Evolutionary conservation across 2,797 vertebrate species (phyloP).

Genomic region (Synanceia verrucosa): DNA sequence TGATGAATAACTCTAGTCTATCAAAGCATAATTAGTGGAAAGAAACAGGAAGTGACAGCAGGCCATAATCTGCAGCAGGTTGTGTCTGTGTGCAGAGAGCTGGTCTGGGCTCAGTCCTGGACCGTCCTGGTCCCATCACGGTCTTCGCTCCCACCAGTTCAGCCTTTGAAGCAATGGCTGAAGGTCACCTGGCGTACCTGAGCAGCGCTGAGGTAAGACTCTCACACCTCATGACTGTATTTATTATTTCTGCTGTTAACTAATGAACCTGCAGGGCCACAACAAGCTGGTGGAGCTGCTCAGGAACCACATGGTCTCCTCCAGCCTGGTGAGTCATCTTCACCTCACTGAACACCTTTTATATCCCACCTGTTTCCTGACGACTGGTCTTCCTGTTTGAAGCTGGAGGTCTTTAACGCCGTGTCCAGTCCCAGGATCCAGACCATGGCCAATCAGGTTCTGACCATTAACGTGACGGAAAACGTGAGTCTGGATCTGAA

Average conservation of each 20-base stretch:
- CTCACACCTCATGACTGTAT: background rate
- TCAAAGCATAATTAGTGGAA: too few species aligned
- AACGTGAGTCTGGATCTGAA: slow-evolving; percentile 55
- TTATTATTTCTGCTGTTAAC: too few species aligned
- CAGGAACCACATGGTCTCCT: slow-evolving; percentile 87
- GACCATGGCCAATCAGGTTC: slow-evolving; percentile 88
- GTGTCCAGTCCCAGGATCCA: slow-evolving; percentile 76
- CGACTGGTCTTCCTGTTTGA: background rate
- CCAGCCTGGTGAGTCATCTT: slow-evolving; percentile 76
- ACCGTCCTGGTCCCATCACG: slow-evolving; percentile 82
- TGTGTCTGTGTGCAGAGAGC: slow-evolving; percentile 77
- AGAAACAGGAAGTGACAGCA: too few species aligned
- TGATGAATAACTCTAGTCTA: too few species aligned
- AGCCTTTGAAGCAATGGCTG: slow-evolving; percentile 81
- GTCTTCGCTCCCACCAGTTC: slow-evolving; percentile 88
- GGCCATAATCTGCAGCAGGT: too few species aligned
- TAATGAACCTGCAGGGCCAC: slow-evolving; percentile 85
- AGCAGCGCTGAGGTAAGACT: slow-evolving; percentile 84
- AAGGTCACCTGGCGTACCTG: slow-evolving; percentile 83
- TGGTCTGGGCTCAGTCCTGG: slow-evolving; percentile 77
- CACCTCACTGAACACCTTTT: background rate
- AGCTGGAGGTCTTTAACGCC: slow-evolving; percentile 88
- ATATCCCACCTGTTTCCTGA: background rate
- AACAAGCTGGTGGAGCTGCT: slow-evolving; percentile 89
- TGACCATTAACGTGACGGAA: slow-evolving; percentile 84